Evolutionary conservation across 2,113 vertebrate species (phyloP).

Genomic region (Brachypteracias leptosomus): DNA sequence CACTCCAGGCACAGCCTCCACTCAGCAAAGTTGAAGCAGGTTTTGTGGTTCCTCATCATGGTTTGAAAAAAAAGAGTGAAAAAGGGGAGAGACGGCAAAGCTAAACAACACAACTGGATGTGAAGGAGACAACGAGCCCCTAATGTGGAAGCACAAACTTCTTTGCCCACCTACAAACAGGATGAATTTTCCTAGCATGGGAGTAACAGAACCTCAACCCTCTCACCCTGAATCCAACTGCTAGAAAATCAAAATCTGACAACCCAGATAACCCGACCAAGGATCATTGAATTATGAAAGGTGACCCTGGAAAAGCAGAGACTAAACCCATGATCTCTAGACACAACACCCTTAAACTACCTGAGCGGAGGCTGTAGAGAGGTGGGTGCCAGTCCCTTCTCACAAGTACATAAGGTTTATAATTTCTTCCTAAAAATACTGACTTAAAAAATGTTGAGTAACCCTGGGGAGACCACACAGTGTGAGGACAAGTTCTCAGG

Average conservation of each 20-base stretch:
- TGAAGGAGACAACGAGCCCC: background rate
- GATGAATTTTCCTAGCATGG: background rate
- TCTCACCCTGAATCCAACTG: too few species aligned
- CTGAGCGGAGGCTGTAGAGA: too few species aligned
- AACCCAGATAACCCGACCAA: too few species aligned
- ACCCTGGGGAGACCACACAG: background rate
- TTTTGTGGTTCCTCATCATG: background rate
- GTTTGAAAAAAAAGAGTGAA: background rate
- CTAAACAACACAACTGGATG: background rate
- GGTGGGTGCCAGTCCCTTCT: too few species aligned
- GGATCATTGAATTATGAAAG: too few species aligned
- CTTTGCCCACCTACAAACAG: background rate
- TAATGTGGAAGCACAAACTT: background rate
- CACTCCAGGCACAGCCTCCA: background rate
- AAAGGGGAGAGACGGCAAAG: background rate
- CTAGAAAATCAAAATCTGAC: background rate
- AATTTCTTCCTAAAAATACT: background rate
- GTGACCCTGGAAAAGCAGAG: too few species aligned
- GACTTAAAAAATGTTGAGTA: background rate
- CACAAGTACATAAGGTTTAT: background rate
- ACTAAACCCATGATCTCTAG: too few species aligned
- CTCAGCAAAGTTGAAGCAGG: background rate
- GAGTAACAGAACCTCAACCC: background rate
- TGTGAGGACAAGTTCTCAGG: background rate
- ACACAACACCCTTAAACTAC: too few species aligned